A percentile compares a stretch with the other conserved stretches of the same genome.
phyloP scores from a whole-genome alignment of 1,140 invertebrate genomes.

The Octopus sinensis region DNA sequence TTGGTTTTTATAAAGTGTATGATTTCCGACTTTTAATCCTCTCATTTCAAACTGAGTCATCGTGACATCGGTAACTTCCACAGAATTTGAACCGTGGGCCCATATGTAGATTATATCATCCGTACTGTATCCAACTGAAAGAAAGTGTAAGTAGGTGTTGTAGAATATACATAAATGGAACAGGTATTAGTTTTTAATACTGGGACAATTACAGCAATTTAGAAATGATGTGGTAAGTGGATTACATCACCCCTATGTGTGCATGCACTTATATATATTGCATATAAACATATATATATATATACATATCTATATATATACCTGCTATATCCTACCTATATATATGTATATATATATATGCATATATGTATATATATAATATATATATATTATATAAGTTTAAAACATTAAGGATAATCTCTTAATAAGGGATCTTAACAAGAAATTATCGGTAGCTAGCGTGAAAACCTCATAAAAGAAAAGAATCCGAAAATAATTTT shows the following conservation, averaged over 20 bases:
- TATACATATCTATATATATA: background rate
- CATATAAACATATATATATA: background rate
- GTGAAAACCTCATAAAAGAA: too few species aligned
- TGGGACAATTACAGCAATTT: too few species aligned
- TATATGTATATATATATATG: background rate
- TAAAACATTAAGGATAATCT: too few species aligned
- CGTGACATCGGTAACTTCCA: conserved; percentile 45
- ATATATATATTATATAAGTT: too few species aligned
- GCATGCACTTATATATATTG: background rate
- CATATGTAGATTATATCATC: conserved; percentile 86
- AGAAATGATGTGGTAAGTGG: too few species aligned
- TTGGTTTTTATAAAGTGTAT: conserved; percentile 18
- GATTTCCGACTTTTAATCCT: conserved; percentile 34
- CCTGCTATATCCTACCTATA: background rate
- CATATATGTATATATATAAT: background rate
- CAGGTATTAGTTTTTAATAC: too few species aligned
- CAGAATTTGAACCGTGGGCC: conserved; percentile 59
- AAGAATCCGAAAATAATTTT: too few species aligned
- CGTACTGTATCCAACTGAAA: conserved; percentile 83
- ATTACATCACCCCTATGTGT: background rate
- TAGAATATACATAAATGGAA: too few species aligned
- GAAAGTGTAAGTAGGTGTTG: background rate
- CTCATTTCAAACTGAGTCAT: conserved; percentile 54
- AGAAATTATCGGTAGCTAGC: too few species aligned
- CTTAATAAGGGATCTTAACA: too few species aligned